These are phyloP conservation scores for Malaclemys terrapin DNA, from an alignment of 2,113 vertebrate species.

Conservation along the genomic window DNA sequence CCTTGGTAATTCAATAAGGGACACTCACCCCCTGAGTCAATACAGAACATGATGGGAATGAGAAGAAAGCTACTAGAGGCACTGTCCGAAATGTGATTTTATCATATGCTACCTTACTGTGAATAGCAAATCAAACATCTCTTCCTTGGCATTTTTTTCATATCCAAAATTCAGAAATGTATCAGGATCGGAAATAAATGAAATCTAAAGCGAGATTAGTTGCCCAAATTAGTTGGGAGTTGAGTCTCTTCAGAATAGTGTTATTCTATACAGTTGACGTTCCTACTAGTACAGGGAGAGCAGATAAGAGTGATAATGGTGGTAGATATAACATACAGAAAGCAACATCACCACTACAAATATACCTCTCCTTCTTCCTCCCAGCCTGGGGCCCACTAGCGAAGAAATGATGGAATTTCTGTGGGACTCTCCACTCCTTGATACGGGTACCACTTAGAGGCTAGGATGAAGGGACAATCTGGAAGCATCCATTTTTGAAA, in stretches of 20 bases:
- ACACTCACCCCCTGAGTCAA: background rate
- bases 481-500: background rate
- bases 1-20: conserved; percentile 2
- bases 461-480: background rate
- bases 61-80: background rate
- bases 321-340: background rate
- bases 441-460: background rate
- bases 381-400: background rate
- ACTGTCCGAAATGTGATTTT: background rate
- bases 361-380: background rate
- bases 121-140: background rate
- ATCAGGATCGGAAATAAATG: background rate
- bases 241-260: background rate
- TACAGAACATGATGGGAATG: background rate
- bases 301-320: background rate
- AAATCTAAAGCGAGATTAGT: background rate
- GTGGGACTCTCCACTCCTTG: background rate
- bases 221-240: background rate
- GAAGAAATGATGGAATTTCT: background rate
- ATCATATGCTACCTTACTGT: background rate
- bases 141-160: background rate
- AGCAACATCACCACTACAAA: background rate
- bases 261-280: background rate
- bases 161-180: background rate
- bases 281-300: background rate